Evolutionary conservation across 1,140 invertebrate genomes (phyloP), one percentile per base, ranked within the genome.

Genomic region (Drosophila yakuba): DNA sequence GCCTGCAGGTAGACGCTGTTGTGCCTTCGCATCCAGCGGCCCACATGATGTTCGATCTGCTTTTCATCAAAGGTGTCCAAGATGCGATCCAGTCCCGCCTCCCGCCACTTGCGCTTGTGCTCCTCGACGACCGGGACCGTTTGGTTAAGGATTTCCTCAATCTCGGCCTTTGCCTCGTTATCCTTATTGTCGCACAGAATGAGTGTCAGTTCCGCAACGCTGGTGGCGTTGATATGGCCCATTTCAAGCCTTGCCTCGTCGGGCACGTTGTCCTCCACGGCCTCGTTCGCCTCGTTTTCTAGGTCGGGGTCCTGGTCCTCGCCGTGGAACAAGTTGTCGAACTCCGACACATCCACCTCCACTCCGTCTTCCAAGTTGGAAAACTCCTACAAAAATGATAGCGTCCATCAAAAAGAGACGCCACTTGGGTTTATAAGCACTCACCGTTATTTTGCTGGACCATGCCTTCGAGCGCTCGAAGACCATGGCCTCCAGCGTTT

Each of bases 41-140:
- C 90, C 11, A 91, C 86, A 45, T 90, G 77, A 14, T 69, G 51
- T 28, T 91, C 83, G 7, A 91, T 91, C 51, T 91, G 79, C 28
- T 83, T 52, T 4, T 58, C 60, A 63, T 91, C 90, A 36, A 91
- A 91, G 10, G 90, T 91, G 39, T 85, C 74, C 0, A 91, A 52
- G 25, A 91, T 78, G 8, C 74, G 71, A 32, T 91, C 82, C 6
- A 91, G 32, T 0, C 90, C 90, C 5, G 90, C 73, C 36, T 72
- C 80, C 20, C 78, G 78, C 80, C 80, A 82, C 35, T 89, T 90
- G 36, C 90, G 86, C 36, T 73, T 71, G 51, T 91, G 90, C 35
- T 80, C 86, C 61, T 88, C 58, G 0, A 91, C 63, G 4, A 91
- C 63, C 10, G 90, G 90, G 17, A 82, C n/a, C 0, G 90, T 91